Percentiles rank a stretch among this genome's conserved stretches.
Conservation (phyloP, 1,140 invertebrate species). For the Pristionchus pacificus region DNA sequence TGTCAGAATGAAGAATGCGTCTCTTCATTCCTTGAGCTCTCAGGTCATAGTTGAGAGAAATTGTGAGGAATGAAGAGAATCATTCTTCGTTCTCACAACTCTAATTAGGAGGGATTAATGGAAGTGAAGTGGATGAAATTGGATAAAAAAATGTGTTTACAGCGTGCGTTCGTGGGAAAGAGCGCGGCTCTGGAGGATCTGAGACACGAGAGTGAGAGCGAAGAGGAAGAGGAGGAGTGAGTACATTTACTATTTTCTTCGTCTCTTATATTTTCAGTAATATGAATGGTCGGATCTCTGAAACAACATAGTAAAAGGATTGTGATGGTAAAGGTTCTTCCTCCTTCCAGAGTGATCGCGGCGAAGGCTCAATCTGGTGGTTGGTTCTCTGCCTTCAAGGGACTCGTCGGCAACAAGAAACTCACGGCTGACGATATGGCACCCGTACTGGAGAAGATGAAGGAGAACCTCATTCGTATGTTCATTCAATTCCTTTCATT, state of each 20-base stretch:
- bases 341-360: constrained; percentile 59
- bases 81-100: too few relatives aligned
- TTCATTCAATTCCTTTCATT: constrained; percentile 21
- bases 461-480: constrained; percentile 81
- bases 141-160: background rate
- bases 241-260: background rate
- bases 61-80: too few relatives aligned
- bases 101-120: too few relatives aligned
- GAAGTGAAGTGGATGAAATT: background rate
- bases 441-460: constrained; percentile 86
- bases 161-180: background rate
- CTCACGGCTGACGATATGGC: constrained; percentile 67
- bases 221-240: constrained; percentile 38
- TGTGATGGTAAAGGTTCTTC: too few relatives aligned
- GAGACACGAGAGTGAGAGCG: constrained; percentile 5
- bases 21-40: too few relatives aligned
- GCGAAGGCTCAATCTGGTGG: constrained; percentile 28
- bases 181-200: background rate
- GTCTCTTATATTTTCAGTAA: background rate
- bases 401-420: constrained; percentile 55
- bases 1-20: too few relatives aligned
- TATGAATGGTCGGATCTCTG: too few relatives aligned
- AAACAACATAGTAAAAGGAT: too few relatives aligned
- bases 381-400: constrained; percentile 56
- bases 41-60: too few relatives aligned